Conservation (phyloP, 1,140 invertebrate genomes). For the Rhynchophorus ferrugineus region DNA sequence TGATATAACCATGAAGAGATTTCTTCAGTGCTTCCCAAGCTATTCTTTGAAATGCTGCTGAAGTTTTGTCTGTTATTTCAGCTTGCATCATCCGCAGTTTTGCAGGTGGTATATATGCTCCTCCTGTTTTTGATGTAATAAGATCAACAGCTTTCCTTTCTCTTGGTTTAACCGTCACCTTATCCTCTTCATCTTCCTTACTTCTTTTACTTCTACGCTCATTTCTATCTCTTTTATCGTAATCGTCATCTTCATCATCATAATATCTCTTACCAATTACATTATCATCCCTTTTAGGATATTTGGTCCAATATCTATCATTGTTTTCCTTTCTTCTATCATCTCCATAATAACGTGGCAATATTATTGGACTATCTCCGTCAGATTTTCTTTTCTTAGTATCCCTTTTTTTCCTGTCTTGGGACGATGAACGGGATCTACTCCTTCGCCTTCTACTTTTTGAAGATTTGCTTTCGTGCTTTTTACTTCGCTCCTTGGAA, state of each 20-base stretch:
- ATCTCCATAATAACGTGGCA: slow-evolving; percentile 37
- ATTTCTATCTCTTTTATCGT: slow-evolving; percentile 3
- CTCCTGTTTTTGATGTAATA: slow-evolving; percentile 81
- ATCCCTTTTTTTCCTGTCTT: neutral
- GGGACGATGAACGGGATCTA: slow-evolving; percentile 2
- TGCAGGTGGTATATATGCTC: slow-evolving; percentile 97
- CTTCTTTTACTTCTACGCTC: slow-evolving; percentile 7
- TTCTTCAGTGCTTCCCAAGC: slow-evolving; percentile 99
- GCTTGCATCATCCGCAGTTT: slow-evolving; percentile 91
- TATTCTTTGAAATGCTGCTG: slow-evolving; percentile 88
- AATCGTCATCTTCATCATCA: slow-evolving; percentile 19
- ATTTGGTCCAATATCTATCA: slow-evolving; percentile 41
- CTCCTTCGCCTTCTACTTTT: slow-evolving; percentile 1
- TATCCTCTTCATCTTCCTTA: slow-evolving; percentile 15
- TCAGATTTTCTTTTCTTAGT: neutral
- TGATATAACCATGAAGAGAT: slow-evolving; percentile 97
- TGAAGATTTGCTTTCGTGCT: neutral
- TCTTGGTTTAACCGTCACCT: slow-evolving; percentile 22
- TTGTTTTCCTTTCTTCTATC: slow-evolving; percentile 28
- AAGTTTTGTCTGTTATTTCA: slow-evolving; percentile 87
- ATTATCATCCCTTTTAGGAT: slow-evolving; percentile 35
- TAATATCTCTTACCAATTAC: slow-evolving; percentile 33
- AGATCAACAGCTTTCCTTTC: slow-evolving; percentile 60
- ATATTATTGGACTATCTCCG: slow-evolving; percentile 17
- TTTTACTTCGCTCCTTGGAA: neutral